phyloP scores from a whole-genome alignment of 35 echinoderm and acorn worm genomes.

The Lytechinus pictus region DNA sequence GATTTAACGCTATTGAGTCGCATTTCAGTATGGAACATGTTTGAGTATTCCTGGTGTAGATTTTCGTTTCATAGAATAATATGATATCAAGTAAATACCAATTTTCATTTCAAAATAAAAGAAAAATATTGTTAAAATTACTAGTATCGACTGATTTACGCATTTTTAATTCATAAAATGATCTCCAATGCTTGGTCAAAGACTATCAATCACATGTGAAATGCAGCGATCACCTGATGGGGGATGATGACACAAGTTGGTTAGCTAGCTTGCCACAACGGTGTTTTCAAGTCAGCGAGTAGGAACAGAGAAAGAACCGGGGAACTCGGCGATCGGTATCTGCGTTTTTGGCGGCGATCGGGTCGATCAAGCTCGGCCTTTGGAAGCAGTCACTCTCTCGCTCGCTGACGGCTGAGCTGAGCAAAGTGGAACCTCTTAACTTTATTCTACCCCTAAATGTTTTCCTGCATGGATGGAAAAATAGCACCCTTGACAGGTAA shows the following conservation, averaged over 20 bases:
- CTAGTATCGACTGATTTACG: too few species aligned
- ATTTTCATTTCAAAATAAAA: too few species aligned
- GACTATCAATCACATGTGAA: background rate
- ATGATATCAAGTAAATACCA: too few species aligned
- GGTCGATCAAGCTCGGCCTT: background rate
- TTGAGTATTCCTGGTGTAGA: background rate
- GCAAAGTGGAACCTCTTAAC: background rate
- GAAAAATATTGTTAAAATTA: too few species aligned
- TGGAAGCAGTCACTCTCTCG: background rate
- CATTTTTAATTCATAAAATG: too few species aligned
- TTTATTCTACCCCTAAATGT: constrained; percentile 22
- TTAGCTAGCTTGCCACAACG: background rate
- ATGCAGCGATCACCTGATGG: background rate
- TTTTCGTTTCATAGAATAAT: background rate
- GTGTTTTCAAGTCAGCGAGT: background rate
- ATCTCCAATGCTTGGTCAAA: background rate
- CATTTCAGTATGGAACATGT: background rate
- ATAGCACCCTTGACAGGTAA: constrained; percentile 54
- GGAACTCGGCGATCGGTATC: background rate
- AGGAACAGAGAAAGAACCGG: background rate
- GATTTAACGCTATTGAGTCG: background rate
- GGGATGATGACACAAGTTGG: background rate
- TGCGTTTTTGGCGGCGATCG: background rate
- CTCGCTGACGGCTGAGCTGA: background rate
- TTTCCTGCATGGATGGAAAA: constrained; percentile 56